Conservation (phyloP, 2,113 vertebrate species). For the Amia ocellicauda region DNA sequence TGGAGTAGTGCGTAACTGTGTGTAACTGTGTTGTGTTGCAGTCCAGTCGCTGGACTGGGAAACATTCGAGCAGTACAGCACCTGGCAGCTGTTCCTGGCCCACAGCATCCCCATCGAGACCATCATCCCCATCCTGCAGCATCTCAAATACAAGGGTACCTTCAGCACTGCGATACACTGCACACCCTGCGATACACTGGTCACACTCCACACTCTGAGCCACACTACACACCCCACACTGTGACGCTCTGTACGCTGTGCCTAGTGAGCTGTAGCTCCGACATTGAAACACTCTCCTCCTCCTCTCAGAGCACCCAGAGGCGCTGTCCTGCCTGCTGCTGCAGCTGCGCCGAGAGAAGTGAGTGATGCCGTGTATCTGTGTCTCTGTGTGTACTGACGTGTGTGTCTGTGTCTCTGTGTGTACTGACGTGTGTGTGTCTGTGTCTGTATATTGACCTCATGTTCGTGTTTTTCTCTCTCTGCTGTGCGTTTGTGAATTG, state of each 20-base stretch:
- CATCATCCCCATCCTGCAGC: slow-evolving; percentile 92
- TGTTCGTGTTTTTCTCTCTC: too few species aligned
- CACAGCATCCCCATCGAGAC: slow-evolving; percentile 91
- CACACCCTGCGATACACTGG: neutral
- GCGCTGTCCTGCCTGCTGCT: slow-evolving; percentile 88
- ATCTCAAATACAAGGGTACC: slow-evolving; percentile 93
- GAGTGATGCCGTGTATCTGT: slow-evolving; percentile 27
- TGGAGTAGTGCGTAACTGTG: neutral
- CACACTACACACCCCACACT: neutral
- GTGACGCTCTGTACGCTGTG: neutral
- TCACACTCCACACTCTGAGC: neutral
- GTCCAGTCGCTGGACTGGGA: slow-evolving; percentile 97
- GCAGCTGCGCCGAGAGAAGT: slow-evolving; percentile 91
- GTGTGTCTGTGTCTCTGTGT: neutral
- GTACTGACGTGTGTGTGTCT: neutral
- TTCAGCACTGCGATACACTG: neutral
- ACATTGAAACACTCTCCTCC: slow-evolving; percentile 2
- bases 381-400: neutral
- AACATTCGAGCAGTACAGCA: slow-evolving; percentile 96
- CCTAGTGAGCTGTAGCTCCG: neutral
- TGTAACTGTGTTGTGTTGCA: slow-evolving; percentile 34
- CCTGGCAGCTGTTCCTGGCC: slow-evolving; percentile 94
- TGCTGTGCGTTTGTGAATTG: neutral
- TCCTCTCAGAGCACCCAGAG: slow-evolving; percentile 81
- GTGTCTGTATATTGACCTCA: too few species aligned